Evolutionary conservation across 2,888 invertebrate genomes (phyloP), one percentile per base, ranked within the genome.

Genomic region (Hymenopus coronatus): DNA sequence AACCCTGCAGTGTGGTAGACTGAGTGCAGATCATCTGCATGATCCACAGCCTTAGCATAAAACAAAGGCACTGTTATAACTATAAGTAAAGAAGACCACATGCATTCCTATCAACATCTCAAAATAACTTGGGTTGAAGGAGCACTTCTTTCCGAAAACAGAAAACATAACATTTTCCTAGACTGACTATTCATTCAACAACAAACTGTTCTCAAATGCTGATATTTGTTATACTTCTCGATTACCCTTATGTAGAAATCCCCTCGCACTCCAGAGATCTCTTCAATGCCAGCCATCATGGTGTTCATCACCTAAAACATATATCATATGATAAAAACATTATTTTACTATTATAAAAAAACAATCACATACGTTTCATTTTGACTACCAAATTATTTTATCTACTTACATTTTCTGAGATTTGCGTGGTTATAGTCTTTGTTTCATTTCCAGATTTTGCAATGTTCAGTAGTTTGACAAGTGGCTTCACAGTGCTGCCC

Each of bases 401-500:
- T 30, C 20, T 40, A 82, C 93, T 92, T 91, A 94, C 94, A 92
- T 94, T 93, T 91, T 93, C 94, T 91, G 94, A 94, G 83, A 95
- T 93, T 90, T 94, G 93, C 91, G 95, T 95, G 90, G 94, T 94
- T 94, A 95, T 94, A 20, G 94, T 94, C 70, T 93, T 91, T 83
- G 93, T 92, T 46, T 92, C 91, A 85, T 93, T 92, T 82, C 92
- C 92, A 54, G 93, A 93, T 83, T 92, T 92, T 90, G 93, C 93
- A n/a, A 95, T 95, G 90, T 94, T 93, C 85, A 95, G 92, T 88
- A 94, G 92, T 89, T 94, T 93, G 3, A 95, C 95, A 85, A 95
- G 93, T n/a, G 95, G 95, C 90, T 95, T 95, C 89, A 95, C 95
- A 1, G 95, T 94, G 90, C 94, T 94, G 83, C 95, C 95, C 95